These are phyloP conservation scores for Tolmerus cingulatus DNA, from an alignment of 2,888 invertebrate species.

Conservation along the genomic window DNA sequence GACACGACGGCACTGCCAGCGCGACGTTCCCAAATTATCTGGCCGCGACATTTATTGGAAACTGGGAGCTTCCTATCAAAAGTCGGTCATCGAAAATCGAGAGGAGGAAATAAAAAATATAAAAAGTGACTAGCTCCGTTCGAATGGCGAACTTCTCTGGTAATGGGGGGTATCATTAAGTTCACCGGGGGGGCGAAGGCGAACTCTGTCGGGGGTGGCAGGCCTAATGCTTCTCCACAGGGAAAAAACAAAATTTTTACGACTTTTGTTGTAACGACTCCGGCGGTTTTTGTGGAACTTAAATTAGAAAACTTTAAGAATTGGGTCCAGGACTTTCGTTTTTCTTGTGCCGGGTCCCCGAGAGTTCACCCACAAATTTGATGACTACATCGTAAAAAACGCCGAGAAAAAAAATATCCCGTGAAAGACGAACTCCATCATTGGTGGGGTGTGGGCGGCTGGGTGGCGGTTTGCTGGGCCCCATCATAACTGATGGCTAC, in stretches of 20 bases:
- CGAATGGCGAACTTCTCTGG: conserved; percentile 9
- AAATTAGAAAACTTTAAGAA: conserved; percentile 48
- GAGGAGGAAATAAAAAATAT: background rate
- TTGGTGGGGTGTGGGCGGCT: background rate
- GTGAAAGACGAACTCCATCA: conserved; percentile 8
- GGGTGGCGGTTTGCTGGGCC: background rate
- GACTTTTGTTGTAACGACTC: conserved; percentile 46
- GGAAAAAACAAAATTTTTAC: conserved; percentile 44
- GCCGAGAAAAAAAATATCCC: background rate
- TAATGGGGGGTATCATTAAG: background rate
- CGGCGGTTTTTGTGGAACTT: conserved; percentile 39
- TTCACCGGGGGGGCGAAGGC: background rate
- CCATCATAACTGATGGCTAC: background rate
- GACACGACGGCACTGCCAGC: background rate
- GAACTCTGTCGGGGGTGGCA: background rate
- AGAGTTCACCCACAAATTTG: conserved; percentile 38
- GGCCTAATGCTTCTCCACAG: conserved; percentile 8
- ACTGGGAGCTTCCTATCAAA: conserved; percentile 4
- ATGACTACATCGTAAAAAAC: conserved; percentile 42
- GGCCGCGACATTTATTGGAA: background rate
- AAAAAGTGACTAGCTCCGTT: background rate
- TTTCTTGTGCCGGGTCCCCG: background rate
- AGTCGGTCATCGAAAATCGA: conserved; percentile 30
- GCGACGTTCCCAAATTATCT: background rate
- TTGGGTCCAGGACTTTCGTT: conserved; percentile 14